Evolutionary conservation across 2,113 vertebrate species (phyloP), one percentile per base, ranked within the genome.

Genomic region (Leptodactylus fuscus): DNA sequence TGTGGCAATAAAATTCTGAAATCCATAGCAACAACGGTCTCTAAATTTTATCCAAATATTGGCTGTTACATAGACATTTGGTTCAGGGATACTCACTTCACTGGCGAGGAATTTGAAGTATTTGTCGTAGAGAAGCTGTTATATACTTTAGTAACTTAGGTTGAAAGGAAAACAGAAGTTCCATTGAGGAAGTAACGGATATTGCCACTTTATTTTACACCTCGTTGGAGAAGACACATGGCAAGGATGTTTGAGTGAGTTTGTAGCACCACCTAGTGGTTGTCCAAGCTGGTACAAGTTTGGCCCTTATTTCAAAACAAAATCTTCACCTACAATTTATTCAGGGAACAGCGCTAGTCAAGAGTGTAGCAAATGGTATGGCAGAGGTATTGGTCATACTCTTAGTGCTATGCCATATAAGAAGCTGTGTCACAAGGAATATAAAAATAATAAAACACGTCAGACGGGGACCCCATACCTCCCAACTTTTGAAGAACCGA

Each of bases 111-210:
- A 49, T 49, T 49, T 76, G 13, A 76, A 49, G 32, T 49, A 76
- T 76, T 49, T 76, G 15, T 5, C 27, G 22, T 48, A 46, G 7
- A 18, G 46, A 51, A 76, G 46, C 73, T 76, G 44, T 49, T 76
- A 29, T 75, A 49, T 49, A 49, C 44, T 75, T 29, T 75, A 9
- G 44, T 29, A 75, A 49, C 73, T 49, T 7, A 5, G 41, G 73
- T 32, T 51, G 15, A 76, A 76, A 76, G 46, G 1, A 51, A 76
- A 76, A 76, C 73, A 76, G 73, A 76, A 49, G 73, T 76, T 76
- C 46, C 46, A 32, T 4, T 49, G 46, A 76, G 27, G 46, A 49
- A 76, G 73, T 76, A 76, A 22, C 16, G 73, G 73, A 48, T 76
- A 48, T 51, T 18, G 9, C n/a, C 73, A 51, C 73, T 76, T 75